Evolutionary conservation across 2,797 vertebrate genomes (phyloP).

Genomic region (Neomorphus geoffroyi): DNA sequence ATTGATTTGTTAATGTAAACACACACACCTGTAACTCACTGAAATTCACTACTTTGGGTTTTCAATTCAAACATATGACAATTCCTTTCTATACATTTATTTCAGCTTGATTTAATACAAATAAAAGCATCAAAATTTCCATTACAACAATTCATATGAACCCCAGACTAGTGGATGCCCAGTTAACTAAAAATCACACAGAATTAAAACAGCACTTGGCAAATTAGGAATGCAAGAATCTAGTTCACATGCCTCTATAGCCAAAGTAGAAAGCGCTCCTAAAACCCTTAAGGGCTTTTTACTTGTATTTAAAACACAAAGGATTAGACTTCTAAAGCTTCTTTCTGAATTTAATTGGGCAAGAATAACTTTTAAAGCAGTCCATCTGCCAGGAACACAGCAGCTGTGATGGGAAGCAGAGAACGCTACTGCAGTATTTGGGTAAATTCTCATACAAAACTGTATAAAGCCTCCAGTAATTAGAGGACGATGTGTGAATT

Average conservation of each 20-base stretch:
- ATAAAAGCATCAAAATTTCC: background rate
- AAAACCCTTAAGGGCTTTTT: conserved; percentile 9
- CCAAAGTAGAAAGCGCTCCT: background rate
- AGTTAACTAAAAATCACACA: background rate
- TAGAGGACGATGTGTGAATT: background rate
- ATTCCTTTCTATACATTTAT: background rate
- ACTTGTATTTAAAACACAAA: conserved; percentile 20
- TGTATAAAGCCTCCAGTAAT: conserved; percentile 17
- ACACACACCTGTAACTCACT: background rate
- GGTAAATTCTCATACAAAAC: conserved; percentile 21
- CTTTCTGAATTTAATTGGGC: conserved; percentile 22
- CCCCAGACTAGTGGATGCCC: background rate
- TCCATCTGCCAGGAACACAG: conserved; percentile 42
- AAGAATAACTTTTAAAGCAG: conserved; percentile 35
- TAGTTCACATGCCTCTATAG: background rate
- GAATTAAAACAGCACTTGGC: background rate
- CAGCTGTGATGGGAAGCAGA: conserved; percentile 17
- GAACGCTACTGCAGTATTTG: conserved; percentile 19
- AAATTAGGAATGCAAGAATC: background rate
- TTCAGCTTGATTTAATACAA: background rate
- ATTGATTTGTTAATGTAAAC: background rate
- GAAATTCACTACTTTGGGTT: background rate
- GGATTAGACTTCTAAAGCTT: conserved; percentile 37
- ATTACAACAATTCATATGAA: background rate
- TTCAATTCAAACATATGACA: background rate